Base-by-base conservation (phyloP, 2,888 invertebrate genomes). In the Aleiodes alternator region DNA sequence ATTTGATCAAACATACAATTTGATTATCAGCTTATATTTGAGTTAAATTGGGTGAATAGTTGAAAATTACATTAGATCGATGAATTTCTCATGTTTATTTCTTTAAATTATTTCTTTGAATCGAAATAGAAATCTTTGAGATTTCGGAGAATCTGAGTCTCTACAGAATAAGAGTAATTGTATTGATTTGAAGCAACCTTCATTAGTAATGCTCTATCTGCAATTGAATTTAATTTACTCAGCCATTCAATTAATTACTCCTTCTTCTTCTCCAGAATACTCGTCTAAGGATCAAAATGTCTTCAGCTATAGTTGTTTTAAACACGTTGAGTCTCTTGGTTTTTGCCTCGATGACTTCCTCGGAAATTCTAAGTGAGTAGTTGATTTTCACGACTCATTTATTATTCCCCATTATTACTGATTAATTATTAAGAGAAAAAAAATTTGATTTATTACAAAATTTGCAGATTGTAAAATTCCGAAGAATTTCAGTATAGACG, bases 1-100 rank as follows among this genome's bases (percentile, higher is more conserved):
- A 64, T 64, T 64, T 43, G 48, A 64, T 48, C 64, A 64, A 64
- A 64, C 48, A 64, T 48, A 64, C 64, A 64, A 64, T 64, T 43
- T 64, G 43, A 64, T 64, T 64, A 64, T 64, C 16, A 34, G 64
- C 48, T 64, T 64, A 43, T 43, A 43, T 64, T 64, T 64, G 43
- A 64, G 64, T 43, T 64, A 43, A 64, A 64, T 64, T 64, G 43
- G 16, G 43, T 16, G 9, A 8, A 23, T 64, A 9, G 43, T 43
- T 48, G 14, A 5, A 16, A 8, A 43, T 64, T 38, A 23, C 8
- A 14, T 43, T 14, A 16, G 4, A 29, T 48, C 48, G 48, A 64
- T 64, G 48, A 48, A 59, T 59, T 14, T 59, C 59, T 34, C 59
- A 34, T 61, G 29, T 48, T 48, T 11, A 7, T 64, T 43, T 34